Evolutionary conservation across 2,113 vertebrate genomes (phyloP), one percentile per base, ranked within the genome.

Genomic region (Pseudorectes ferrugineus): DNA sequence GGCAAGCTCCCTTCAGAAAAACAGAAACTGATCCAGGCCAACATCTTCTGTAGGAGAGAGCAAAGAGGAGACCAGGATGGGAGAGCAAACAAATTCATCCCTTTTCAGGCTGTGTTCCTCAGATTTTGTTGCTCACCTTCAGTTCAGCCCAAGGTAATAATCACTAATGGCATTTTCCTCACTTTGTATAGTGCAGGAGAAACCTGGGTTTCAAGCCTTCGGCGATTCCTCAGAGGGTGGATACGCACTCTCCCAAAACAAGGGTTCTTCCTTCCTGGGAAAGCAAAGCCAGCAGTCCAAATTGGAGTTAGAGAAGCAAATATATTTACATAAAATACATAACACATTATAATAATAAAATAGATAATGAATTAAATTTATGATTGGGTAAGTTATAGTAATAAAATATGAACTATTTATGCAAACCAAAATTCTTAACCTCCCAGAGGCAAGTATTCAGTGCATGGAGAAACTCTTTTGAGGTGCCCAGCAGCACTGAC

Each of bases 391-490:
- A 68, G 17, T 36, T 85, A 46, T 8, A 59, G 55, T 55, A 75
- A 79, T 35, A 65, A 85, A 90, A 93, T 59, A 72, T 10, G 16
- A 93, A 43, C 62, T 40, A 36, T 81, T 84, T 92, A 52, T n/a
- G 74, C 66, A 72, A 87, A 75, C 14, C 31, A 68, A 59, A 91
- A 68, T 81, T 40, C 52, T 73, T 75, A 77, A 57, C 28, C n/a
- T 87, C 80, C 61, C 52, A 85, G 48, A 74, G 57, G 40, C 38
- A 81, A 80, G 22, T 75, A 72, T 25, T 82, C 48, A 33, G 36
- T 0, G 0, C 29, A 68, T 1, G 1, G 49, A 92, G 67, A 88
- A 76, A 29, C 45, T 65, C 43, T 75, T 49, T 6, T 0, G 4
- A 89, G 85, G 36, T 65, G 74, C 51, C 33, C 1, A 9, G 81